Conservation (phyloP, 1,140 invertebrate genomes). For the Aricia agestis region DNA sequence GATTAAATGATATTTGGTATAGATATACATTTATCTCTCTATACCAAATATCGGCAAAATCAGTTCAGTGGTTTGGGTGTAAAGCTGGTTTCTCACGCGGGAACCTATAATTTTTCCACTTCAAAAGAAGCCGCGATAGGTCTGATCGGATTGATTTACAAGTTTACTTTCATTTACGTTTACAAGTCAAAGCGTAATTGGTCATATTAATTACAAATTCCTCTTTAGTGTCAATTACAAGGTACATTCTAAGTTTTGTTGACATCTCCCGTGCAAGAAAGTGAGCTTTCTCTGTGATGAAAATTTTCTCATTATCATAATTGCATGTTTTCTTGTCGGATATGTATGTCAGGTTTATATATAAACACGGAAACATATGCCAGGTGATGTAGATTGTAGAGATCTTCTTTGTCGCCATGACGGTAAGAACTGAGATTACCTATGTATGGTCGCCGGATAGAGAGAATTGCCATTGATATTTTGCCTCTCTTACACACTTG, state of each 20-base stretch:
- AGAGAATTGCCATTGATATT: too few relatives aligned
- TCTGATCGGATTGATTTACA: background rate
- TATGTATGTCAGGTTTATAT: constrained; percentile 17
- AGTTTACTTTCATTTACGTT: background rate
- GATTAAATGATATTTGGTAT: too few relatives aligned
- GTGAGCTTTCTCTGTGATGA: constrained; percentile 43
- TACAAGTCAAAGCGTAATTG: background rate
- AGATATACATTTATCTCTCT: too few relatives aligned
- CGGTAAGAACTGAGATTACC: background rate
- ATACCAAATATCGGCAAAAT: too few relatives aligned
- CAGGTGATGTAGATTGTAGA: background rate
- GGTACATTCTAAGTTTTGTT: background rate
- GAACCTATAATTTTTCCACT: background rate
- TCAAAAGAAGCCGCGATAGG: background rate
- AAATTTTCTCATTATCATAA: constrained; percentile 43
- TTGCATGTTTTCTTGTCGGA: constrained; percentile 28
- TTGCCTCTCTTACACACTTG: too few relatives aligned
- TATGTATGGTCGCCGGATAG: background rate
- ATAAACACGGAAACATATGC: background rate
- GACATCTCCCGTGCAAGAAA: constrained; percentile 17
- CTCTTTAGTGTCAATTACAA: background rate
- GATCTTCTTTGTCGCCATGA: background rate
- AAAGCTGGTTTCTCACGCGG: too few relatives aligned
- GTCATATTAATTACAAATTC: background rate
- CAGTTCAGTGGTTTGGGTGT: too few relatives aligned